Base-by-base conservation (phyloP, 2,113 vertebrate species). In the Elephas maximus region DNA sequence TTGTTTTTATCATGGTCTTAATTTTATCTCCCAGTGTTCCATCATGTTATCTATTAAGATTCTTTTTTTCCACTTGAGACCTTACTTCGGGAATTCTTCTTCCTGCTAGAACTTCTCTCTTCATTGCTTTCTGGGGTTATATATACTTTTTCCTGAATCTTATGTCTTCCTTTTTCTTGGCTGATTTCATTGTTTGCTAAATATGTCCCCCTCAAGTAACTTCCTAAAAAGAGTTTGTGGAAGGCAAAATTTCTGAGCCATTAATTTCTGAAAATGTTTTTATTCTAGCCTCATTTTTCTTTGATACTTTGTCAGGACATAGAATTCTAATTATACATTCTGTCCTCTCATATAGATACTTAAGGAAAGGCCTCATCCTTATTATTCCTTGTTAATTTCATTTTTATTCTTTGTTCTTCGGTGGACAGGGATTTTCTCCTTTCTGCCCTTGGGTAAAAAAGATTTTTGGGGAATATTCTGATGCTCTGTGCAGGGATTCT, bases 191-290 rank as follows among this genome's bases (percentile, higher is more conserved):
- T 89, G 37, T 80, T 69, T 95, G 62, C 74, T 81, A 89, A 94
- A 51, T 94, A 94, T 44, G 26, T 89, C 21, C 44, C 92, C 57
- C 45, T 90, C 67, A 94, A 96, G 41, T 76, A 67, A 89, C 33
- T 95, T 89, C 80, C 88, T 90, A 30, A 90, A 76, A 69, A 89
- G 30, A 74, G n/a, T 92, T 85, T 60, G 30, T 86, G 76, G 90
- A 92, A 87, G n/a, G 1, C 24, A 53, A 90, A 89, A 33, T 95
- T 90, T 90, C 81, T 48, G 62, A 90, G 48, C 8, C 28, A 82
- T 90, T 95, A 33, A 77, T 88, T 95, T 91, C 69, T 88, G 87
- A 91, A 95, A 74, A 84, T 79, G 15, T 74, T 89, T 94, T 94
- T 67, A 69, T 63, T 60, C 21, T 90, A 62, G 69, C 12, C 78